A percentile compares a stretch with the other conserved stretches of the same genome.
Conservation (phyloP, 2,113 vertebrate genomes). For the Pelobates fuscus region DNA sequence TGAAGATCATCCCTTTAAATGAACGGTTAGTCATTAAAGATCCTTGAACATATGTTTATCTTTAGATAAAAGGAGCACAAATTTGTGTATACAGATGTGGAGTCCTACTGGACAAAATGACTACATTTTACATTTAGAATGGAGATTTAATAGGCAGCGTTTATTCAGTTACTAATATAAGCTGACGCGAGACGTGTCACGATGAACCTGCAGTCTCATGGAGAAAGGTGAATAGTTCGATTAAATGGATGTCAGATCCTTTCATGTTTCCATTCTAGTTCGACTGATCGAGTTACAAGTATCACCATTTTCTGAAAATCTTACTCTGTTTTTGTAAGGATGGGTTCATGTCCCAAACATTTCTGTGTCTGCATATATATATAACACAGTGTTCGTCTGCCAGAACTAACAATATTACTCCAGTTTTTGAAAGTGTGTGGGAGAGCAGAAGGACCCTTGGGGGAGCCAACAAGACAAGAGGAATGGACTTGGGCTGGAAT, state of each 20-base stretch:
- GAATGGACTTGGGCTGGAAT: slow-evolving; percentile 6
- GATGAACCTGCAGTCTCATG: neutral
- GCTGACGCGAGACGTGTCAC: neutral
- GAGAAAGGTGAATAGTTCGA: neutral
- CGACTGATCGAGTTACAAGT: neutral
- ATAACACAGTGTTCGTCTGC: neutral
- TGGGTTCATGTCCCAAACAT: neutral
- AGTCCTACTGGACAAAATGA: neutral
- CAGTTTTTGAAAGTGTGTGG: neutral
- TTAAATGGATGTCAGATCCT: neutral
- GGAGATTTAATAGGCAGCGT: neutral
- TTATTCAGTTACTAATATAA: neutral
- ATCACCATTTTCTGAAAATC: neutral
- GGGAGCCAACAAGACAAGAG: neutral
- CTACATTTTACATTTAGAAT: neutral
- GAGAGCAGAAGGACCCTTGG: neutral
- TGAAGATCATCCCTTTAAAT: no score
- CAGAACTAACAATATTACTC: slow-evolving; percentile 21
- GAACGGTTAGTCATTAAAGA: no score
- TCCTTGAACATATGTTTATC: neutral
- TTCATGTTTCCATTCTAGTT: neutral
- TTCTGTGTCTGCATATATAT: neutral
- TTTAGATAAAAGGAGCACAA: neutral
- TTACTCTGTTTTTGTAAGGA: neutral
- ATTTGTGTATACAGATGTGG: neutral